Base-by-base conservation (phyloP, 2,888 invertebrate genomes). In the Cryptosula pallasiana region DNA sequence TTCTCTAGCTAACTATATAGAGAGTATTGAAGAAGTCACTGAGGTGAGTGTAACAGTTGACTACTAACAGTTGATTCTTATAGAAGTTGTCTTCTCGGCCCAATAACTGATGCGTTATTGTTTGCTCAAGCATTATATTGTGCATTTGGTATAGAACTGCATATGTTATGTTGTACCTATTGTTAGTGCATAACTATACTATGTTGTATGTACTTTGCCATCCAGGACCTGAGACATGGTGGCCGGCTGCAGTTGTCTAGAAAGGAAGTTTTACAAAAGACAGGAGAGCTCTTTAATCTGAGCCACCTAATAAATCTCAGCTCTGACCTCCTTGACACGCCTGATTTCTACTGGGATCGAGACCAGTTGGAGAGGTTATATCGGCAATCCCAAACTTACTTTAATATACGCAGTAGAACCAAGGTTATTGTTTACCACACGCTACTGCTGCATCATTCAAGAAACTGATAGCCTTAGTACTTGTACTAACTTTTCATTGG, bases 261-360 rank as follows among this genome's bases (percentile, higher is more conserved):
- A 78, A 88, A 89, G 73, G 89, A 92, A 83, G 90, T 92, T 3
- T 85, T 93, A 45, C 87, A 89, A 36, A 92, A 91, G 82, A 91
- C 91, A 71, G 96, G 96, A 0, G 93, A 95, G 87, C 83, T 96
- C 27, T 94, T 94, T 82, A 91, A 92, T 0, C 87, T 96, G 35
- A 88, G 85, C 1, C 95, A 96, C 85, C 88, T 91, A 27, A 90
- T 98, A 72, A 98, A 95, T 85, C 88, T 98, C 76, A 93, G 94
- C 77, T 96, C 96, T 0, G 96, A 97, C 84, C 87, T 97, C 58
- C 86, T 97, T 76, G 96, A 96, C 84, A 94, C 94, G 0, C 96
- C 97, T 0, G 98, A 98, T 86, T 95, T 96, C 86, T 98, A 98
- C 86, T 98, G 98, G 98, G 97, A 98, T 80, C 89, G 94, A 72